Conservation (phyloP, 2,888 invertebrate species). For the Lamellibrachia satsuma region DNA sequence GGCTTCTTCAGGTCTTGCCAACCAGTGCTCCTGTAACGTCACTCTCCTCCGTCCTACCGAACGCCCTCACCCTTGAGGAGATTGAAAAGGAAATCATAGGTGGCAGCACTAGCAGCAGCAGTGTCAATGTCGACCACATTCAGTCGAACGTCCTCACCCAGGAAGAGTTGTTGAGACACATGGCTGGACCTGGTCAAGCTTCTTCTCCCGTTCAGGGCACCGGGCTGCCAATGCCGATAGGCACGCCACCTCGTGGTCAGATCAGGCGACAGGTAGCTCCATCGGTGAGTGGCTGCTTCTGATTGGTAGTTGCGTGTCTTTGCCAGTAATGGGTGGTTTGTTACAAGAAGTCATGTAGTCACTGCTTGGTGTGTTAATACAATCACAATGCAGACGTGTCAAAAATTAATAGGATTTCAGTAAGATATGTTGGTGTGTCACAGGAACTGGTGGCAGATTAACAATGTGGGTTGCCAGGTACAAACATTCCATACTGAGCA, state of each 20-base stretch:
- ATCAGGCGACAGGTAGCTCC: not conserved
- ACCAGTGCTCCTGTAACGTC: not conserved
- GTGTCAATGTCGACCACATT: not conserved
- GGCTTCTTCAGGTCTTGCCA: not conserved
- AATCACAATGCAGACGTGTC: no score
- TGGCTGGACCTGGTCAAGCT: not conserved
- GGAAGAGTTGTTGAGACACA: not conserved
- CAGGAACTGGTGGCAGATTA: no score
- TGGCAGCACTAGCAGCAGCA: not conserved
- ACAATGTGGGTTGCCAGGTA: no score
- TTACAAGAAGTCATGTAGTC: not conserved
- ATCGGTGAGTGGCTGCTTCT: not conserved
- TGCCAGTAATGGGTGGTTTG: not conserved
- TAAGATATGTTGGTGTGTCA: no score
- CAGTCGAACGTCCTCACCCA: not conserved
- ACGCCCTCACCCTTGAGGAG: slow-evolving; percentile 23
- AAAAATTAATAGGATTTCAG: not conserved
- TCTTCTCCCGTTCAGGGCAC: not conserved
- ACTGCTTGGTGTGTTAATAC: no score
- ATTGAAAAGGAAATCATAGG: slow-evolving; percentile 1
- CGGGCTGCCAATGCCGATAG: not conserved
- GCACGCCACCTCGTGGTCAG: not conserved
- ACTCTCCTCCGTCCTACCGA: slow-evolving; percentile 14
- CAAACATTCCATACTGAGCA: no score
- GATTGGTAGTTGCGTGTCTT: not conserved